phyloP scores from a whole-genome alignment of 2,888 invertebrate genomes.

The Oscheius onirici region DNA sequence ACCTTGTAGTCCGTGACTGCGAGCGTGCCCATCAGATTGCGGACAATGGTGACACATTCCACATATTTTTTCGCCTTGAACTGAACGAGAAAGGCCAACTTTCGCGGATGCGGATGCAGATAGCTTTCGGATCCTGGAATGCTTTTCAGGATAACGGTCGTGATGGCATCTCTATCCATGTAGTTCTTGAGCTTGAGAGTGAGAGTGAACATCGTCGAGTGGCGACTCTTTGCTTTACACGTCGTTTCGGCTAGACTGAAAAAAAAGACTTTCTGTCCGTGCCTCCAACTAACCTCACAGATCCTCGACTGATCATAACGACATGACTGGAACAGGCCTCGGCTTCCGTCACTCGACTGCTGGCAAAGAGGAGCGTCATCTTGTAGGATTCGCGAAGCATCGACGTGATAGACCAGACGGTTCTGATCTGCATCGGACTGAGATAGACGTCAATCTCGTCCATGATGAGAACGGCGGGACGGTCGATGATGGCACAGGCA shows the following conservation, averaged over 20 bases:
- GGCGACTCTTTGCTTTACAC: conserved; percentile 8
- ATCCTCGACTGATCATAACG: conserved; percentile 17
- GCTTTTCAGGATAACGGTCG: neutral
- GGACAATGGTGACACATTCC: conserved; percentile 6
- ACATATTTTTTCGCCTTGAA: neutral
- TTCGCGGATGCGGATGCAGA: conserved; percentile 5
- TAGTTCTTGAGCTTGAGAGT: neutral
- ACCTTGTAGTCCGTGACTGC: conserved; percentile 10
- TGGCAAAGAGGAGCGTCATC: conserved; percentile 11
- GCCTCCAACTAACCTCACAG: neutral
- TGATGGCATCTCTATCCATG: conserved; percentile 11
- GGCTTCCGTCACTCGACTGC: conserved; percentile 1
- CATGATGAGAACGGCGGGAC: neutral
- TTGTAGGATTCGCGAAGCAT: conserved; percentile 15
- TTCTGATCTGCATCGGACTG: conserved; percentile 14
- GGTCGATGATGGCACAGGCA: conserved; percentile 13
- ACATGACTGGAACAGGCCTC: conserved; percentile 15
- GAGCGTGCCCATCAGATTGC: conserved; percentile 15
- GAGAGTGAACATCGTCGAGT: conserved; percentile 1
- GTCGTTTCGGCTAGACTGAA: conserved; percentile 19
- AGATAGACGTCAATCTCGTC: conserved; percentile 23
- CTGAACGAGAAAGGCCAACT: conserved; percentile 8
- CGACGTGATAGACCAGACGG: conserved; percentile 5
- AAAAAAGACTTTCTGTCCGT: too few relatives aligned
- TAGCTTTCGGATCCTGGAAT: neutral